phyloP scores from a whole-genome alignment of 2,113 vertebrate species.

The Caloenas nicobarica region DNA sequence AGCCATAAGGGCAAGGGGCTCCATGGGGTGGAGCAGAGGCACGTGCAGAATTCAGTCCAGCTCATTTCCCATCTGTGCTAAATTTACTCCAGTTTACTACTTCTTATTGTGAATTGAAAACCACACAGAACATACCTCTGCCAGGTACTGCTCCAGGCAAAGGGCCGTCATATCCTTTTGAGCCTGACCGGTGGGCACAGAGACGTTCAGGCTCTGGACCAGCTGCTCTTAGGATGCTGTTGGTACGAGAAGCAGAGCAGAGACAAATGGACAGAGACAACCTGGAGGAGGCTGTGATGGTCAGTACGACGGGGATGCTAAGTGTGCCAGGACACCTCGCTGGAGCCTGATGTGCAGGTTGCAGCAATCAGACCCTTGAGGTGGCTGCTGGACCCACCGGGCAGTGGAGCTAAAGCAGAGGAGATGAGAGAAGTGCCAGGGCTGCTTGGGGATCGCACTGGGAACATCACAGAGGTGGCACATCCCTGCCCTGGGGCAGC shows the following conservation, averaged over 20 bases:
- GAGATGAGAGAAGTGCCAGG: neutral
- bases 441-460: too few species aligned
- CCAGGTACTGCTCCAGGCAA: neutral
- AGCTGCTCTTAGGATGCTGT: neutral
- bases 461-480: neutral
- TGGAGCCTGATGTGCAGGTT: fast-evolving
- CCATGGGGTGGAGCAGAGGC: neutral
- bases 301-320: neutral
- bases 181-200: neutral
- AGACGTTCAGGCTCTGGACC: neutral
- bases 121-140: neutral
- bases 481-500: neutral
- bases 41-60: neutral
- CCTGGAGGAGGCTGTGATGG: neutral
- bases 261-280: neutral
- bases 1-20: fast-evolving
- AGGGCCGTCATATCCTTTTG: neutral
- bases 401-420: neutral
- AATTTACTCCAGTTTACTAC: too few species aligned
- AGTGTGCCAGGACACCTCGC: neutral
- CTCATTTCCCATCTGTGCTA: too few species aligned
- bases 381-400: neutral
- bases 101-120: neutral
- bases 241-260: neutral
- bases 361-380: neutral